These are phyloP conservation scores for Periparus ater DNA, from an alignment of 2,797 vertebrate species.

Conservation along the genomic window DNA sequence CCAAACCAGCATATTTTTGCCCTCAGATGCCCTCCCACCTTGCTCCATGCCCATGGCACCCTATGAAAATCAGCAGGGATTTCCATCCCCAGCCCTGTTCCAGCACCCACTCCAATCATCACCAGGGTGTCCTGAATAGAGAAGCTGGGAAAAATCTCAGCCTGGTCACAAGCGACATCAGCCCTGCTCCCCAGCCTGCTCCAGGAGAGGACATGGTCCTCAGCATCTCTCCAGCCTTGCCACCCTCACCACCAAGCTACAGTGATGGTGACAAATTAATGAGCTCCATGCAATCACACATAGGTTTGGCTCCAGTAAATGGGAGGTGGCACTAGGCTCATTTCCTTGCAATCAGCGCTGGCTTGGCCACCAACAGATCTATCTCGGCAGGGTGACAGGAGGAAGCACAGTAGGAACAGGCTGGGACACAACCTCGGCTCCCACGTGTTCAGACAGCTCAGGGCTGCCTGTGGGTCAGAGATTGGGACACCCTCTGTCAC, in stretches of 20 bases:
- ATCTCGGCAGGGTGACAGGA: background rate
- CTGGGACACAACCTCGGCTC: background rate
- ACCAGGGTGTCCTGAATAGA: background rate
- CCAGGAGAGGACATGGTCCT: background rate
- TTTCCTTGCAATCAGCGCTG: conserved; percentile 11
- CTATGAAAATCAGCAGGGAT: background rate
- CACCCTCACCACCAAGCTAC: background rate
- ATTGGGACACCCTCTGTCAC: background rate
- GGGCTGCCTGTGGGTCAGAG: background rate
- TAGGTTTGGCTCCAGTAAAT: background rate
- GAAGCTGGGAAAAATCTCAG: background rate
- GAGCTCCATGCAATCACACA: background rate
- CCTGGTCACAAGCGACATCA: background rate
- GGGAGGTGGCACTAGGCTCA: background rate
- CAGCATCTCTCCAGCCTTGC: background rate
- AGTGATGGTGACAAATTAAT: background rate
- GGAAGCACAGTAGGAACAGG: background rate
- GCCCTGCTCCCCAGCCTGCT: background rate
- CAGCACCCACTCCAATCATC: background rate
- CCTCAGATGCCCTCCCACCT: background rate
- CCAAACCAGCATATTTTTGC: background rate
- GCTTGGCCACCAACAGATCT: background rate
- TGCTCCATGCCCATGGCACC: background rate
- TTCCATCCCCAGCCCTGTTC: background rate
- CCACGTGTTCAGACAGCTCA: background rate